A percentile compares a stretch with the other conserved stretches of the same genome.
These are phyloP conservation scores for Myopa tessellatipennis DNA, from an alignment of 2,888 invertebrate species.

Conservation along the genomic window DNA sequence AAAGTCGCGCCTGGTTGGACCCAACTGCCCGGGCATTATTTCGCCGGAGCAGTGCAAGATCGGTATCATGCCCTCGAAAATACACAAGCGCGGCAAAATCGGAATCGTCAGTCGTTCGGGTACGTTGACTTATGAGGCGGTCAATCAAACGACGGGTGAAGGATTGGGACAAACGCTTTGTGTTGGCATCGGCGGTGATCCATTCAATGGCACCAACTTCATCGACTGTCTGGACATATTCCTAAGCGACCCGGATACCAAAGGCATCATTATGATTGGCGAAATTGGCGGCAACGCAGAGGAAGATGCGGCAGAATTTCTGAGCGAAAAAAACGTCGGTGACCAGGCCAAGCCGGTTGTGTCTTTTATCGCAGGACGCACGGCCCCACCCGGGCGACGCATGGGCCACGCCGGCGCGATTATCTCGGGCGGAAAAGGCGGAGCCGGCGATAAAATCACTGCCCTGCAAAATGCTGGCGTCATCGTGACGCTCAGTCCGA, in stretches of 20 bases:
- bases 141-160: conserved; percentile 92
- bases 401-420: conserved; percentile 99
- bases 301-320: conserved; percentile 93
- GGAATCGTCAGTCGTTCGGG: conserved; percentile 97
- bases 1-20: conserved; percentile 93
- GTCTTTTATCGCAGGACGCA: conserved; percentile 97
- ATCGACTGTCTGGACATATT: conserved; percentile 97
- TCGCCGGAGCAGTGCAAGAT: conserved; percentile 96
- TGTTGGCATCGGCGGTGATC: conserved; percentile 99
- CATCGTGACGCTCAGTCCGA: conserved; percentile 90
- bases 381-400: conserved; percentile 95
- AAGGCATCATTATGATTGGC: conserved; percentile 97
- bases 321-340: conserved; percentile 82
- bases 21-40: conserved; percentile 99
- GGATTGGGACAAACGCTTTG: conserved; percentile 95
- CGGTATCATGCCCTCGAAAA: conserved; percentile 99
- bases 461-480: conserved; percentile 93
- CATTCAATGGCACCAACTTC: conserved; percentile 99
- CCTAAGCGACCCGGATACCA: conserved; percentile 90
- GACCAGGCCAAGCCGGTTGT: conserved; percentile 96
- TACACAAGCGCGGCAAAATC: conserved; percentile 90
- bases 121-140: conserved; percentile 98
- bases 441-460: conserved; percentile 95
- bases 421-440: conserved; percentile 98
- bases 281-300: conserved; percentile 99